These are phyloP conservation scores for Nomada flava DNA, from an alignment of 2,888 invertebrate species.

Conservation along the genomic window DNA sequence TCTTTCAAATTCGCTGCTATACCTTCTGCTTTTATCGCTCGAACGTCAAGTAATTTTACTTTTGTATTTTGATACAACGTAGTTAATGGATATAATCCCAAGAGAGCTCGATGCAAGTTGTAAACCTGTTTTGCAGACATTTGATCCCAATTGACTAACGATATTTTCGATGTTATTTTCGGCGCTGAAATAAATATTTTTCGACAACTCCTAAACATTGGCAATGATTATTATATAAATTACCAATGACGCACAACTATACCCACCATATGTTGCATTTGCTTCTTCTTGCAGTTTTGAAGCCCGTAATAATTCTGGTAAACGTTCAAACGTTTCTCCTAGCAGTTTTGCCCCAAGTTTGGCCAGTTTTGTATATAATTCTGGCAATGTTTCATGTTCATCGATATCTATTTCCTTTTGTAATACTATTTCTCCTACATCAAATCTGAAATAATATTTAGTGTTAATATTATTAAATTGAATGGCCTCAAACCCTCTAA, in stretches of 20 bases:
- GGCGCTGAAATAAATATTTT: constrained; percentile 87
- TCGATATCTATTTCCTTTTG: constrained; percentile 86
- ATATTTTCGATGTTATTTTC: constrained; percentile 88
- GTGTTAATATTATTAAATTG: background rate
- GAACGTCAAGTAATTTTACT: constrained; percentile 88
- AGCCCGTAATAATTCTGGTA: constrained; percentile 87
- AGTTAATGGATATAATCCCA: constrained; percentile 87
- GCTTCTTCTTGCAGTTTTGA: constrained; percentile 87
- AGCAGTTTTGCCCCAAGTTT: constrained; percentile 89
- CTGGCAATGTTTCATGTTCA: constrained; percentile 87
- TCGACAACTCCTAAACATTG: background rate
- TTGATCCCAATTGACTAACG: constrained; percentile 88
- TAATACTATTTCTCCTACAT: constrained; percentile 90
- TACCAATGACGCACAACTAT: background rate
- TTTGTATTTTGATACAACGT: constrained; percentile 87
- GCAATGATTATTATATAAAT: background rate
- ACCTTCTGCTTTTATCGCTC: constrained; percentile 73
- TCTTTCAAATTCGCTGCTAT: constrained; percentile 24
- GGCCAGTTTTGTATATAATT: constrained; percentile 88
- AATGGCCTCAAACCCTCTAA: background rate
- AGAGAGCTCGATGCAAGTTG: constrained; percentile 89
- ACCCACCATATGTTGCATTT: constrained; percentile 89
- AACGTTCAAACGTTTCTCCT: constrained; percentile 86
- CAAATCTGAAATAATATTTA: constrained; percentile 86
- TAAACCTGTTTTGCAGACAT: constrained; percentile 88